Conservation (phyloP, 2,113 vertebrate genomes). For the Neotoma lepida region DNA sequence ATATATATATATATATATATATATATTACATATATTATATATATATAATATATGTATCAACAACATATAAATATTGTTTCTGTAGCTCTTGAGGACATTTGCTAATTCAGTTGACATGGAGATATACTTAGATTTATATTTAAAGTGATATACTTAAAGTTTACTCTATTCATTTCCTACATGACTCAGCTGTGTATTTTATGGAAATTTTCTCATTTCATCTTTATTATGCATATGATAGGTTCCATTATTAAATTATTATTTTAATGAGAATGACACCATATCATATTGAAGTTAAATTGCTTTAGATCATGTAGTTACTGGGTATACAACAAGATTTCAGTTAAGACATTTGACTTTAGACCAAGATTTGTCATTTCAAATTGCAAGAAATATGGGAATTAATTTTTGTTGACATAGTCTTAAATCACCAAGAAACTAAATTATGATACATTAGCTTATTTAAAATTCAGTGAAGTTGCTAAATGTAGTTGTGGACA, state of each 20-base stretch:
- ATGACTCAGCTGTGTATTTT: not conserved
- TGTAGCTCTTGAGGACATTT: not conserved
- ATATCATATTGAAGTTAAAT: not conserved
- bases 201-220: not conserved
- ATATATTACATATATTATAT: no score
- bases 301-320: no score
- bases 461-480: conserved; percentile 19
- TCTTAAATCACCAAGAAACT: conserved; percentile 8
- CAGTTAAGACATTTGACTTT: not conserved
- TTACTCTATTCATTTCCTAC: not conserved
- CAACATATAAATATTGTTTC: not conserved
- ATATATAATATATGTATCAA: no score
- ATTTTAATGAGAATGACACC: not conserved
- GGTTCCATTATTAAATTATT: not conserved
- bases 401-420: conserved; percentile 6
- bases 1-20: no score
- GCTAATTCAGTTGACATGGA: not conserved
- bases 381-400: not conserved
- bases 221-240: not conserved
- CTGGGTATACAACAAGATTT: not conserved
- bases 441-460: not conserved
- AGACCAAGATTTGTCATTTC: not conserved
- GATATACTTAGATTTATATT: no score
- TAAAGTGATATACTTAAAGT: not conserved
- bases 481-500: not conserved